These are phyloP conservation scores for Forbesichthys agassizii DNA, from an alignment of 2,113 vertebrate species.

Conservation along the genomic window DNA sequence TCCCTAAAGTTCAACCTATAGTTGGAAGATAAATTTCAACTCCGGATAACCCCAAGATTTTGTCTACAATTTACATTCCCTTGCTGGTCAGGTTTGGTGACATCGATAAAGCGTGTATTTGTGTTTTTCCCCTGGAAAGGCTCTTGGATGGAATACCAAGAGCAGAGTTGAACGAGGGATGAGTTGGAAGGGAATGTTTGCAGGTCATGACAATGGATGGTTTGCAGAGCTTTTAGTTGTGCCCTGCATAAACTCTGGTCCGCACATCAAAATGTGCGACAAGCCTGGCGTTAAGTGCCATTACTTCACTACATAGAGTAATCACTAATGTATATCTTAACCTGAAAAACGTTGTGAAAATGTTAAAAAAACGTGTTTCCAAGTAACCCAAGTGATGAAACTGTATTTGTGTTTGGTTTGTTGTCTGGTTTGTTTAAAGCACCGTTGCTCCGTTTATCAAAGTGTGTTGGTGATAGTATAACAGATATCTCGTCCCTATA, in stretches of 20 bases:
- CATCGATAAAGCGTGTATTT: background rate
- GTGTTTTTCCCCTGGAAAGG: constrained; percentile 3
- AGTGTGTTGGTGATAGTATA: background rate
- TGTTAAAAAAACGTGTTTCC: background rate
- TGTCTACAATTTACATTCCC: background rate
- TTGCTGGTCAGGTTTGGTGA: background rate
- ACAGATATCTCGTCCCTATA: constrained; percentile 4
- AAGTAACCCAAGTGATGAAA: background rate
- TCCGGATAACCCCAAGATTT: constrained; percentile 24
- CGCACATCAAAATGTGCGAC: constrained; percentile 10
- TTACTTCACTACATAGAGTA: constrained; percentile 15
- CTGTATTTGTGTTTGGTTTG: background rate
- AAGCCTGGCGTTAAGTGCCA: constrained; percentile 14
- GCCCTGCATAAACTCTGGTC: constrained; percentile 15
- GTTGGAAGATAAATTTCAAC: no score
- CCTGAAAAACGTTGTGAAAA: constrained; percentile 6
- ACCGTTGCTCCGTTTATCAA: background rate
- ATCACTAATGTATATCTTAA: background rate
- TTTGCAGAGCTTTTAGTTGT: background rate
- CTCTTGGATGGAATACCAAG: constrained; percentile 6
- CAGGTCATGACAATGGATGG: constrained; percentile 29
- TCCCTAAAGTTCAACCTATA: background rate
- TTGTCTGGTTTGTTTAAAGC: background rate
- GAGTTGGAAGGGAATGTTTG: constrained; percentile 27
- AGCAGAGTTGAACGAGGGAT: constrained; percentile 15